These are phyloP conservation scores for Laticauda laticaudata DNA, from an alignment of 2,113 vertebrate genomes.

Conservation along the genomic window DNA sequence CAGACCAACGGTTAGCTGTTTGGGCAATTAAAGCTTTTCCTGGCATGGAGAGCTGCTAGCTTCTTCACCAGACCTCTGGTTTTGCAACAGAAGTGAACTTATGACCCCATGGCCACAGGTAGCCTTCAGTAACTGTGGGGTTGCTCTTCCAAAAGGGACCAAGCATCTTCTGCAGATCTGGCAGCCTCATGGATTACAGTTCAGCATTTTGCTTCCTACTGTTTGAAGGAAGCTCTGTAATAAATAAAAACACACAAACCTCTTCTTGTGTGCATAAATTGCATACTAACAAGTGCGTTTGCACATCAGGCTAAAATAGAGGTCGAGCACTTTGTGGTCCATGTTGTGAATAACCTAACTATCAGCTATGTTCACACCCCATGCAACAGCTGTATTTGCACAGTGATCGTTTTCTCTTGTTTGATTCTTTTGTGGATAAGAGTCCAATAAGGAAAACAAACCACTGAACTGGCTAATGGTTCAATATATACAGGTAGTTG, in stretches of 20 bases:
- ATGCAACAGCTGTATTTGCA: not conserved
- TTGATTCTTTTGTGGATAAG: not conserved
- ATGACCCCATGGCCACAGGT: not conserved
- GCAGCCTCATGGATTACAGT: not conserved
- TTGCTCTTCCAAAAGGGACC: not conserved
- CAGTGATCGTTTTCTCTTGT: not conserved
- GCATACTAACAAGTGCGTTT: not conserved
- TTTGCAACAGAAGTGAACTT: not conserved
- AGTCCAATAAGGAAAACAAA: not conserved
- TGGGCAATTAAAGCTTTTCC: not conserved
- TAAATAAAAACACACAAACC: not conserved
- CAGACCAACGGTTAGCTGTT: too few relatives aligned
- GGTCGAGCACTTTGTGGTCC: not conserved
- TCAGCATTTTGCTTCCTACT: not conserved
- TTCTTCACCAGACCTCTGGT: not conserved
- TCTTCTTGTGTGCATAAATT: not conserved
- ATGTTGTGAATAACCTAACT: not conserved
- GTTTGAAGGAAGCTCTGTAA: not conserved
- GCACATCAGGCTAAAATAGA: not conserved
- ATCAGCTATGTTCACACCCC: not conserved
- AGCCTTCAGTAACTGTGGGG: not conserved
- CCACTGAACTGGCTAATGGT: not conserved
- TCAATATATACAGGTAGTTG: not conserved
- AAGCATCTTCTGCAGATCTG: not conserved
- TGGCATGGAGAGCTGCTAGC: too few relatives aligned